These are phyloP conservation scores for Poecilia gillii DNA, from an alignment of 2,797 vertebrate species.

Conservation along the genomic window DNA sequence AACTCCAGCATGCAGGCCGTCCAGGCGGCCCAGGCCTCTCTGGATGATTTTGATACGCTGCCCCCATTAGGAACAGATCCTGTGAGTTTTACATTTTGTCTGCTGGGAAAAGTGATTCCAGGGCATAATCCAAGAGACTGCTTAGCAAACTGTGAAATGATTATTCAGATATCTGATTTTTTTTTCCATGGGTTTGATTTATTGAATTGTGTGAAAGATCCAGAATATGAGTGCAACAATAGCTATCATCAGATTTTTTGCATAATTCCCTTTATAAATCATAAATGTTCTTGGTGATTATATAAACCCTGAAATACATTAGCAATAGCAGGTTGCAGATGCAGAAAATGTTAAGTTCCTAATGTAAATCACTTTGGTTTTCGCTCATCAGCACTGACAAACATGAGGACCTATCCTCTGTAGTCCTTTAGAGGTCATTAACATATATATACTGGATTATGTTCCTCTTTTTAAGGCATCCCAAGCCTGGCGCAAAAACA, in stretches of 20 bases:
- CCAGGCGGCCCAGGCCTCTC: slow-evolving; percentile 91
- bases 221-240: background rate
- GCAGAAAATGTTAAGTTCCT: background rate
- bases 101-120: background rate
- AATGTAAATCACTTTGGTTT: background rate
- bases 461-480: slow-evolving; percentile 84
- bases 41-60: slow-evolving; percentile 91
- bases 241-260: background rate
- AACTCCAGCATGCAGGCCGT: slow-evolving; percentile 99
- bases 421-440: background rate
- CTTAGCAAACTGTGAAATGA: background rate
- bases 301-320: background rate
- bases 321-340: background rate
- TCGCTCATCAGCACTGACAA: background rate
- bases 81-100: slow-evolving; percentile 78
- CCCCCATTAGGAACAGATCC: slow-evolving; percentile 94
- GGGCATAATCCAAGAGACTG: background rate
- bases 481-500: slow-evolving; percentile 97
- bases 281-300: background rate
- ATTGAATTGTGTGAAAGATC: background rate
- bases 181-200: background rate
- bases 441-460: background rate
- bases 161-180: background rate
- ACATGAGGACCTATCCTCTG: background rate
- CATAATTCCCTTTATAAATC: background rate